Conservation (phyloP, 2,797 vertebrate species). For the Natrix natrix region DNA sequence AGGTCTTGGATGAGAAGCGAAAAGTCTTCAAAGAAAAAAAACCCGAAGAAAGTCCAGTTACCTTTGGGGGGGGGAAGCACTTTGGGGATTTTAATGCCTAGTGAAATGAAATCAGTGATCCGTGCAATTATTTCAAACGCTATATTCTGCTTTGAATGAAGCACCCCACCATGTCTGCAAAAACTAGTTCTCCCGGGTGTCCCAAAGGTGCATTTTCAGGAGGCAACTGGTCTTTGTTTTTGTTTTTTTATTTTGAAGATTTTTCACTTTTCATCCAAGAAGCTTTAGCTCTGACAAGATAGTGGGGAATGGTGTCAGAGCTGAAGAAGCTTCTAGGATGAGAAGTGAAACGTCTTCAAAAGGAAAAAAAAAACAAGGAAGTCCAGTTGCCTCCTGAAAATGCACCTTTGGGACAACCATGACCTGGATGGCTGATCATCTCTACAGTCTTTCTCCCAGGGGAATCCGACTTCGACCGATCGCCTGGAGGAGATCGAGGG, state of each 20-base stretch:
- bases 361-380: too few relatives aligned
- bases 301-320: neutral
- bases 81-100: neutral
- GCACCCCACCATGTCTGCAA: neutral
- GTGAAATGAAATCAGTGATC: neutral
- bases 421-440: neutral
- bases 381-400: neutral
- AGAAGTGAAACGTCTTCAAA: neutral
- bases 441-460: neutral
- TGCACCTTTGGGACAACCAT: neutral
- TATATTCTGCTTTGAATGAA: neutral
- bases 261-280: too few relatives aligned
- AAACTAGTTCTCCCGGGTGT: neutral
- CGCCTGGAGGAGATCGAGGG: neutral
- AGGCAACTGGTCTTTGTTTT: too few relatives aligned
- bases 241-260: too few relatives aligned
- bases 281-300: too few relatives aligned
- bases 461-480: neutral
- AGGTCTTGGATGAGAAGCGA: neutral
- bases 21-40: neutral
- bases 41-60: neutral
- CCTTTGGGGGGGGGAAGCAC: rapidly evolving
- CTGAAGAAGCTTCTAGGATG: neutral
- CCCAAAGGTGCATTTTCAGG: too few relatives aligned
- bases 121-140: neutral